These are phyloP conservation scores for Heliconius charithonia DNA, from an alignment of 2,888 invertebrate genomes.

Conservation along the genomic window DNA sequence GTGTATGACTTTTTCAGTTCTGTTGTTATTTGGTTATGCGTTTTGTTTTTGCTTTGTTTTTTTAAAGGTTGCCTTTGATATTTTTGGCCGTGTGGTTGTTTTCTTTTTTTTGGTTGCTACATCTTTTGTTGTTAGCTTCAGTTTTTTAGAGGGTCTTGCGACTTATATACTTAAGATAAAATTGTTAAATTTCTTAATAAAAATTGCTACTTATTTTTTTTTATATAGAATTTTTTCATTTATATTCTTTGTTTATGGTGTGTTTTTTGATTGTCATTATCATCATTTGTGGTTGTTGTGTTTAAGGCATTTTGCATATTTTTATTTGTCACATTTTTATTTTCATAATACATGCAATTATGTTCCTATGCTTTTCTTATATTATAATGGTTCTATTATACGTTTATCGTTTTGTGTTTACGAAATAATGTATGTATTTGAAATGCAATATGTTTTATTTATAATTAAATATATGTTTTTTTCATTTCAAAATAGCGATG, in stretches of 20 bases:
- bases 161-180: not conserved
- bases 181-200: not conserved
- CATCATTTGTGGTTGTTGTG: not conserved
- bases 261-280: not conserved
- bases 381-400: not conserved
- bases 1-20: conserved; percentile 26
- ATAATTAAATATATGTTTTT: no score
- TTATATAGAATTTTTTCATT: not conserved
- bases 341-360: not conserved
- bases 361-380: not conserved
- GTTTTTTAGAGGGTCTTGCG: not conserved
- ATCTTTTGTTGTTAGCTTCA: not conserved
- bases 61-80: not conserved
- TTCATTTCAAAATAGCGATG: conserved; percentile 83
- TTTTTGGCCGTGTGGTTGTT: not conserved
- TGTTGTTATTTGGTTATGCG: conserved; percentile 29
- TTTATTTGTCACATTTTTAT: not conserved
- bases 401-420: not conserved
- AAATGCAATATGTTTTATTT: no score
- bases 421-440: no score
- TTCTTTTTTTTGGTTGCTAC: not conserved
- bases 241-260: not conserved
- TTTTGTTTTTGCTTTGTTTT: conserved; percentile 1
- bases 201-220: not conserved
- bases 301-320: not conserved